A percentile compares a stretch with the other conserved stretches of the same genome.
These are phyloP conservation scores for Drosophila pseudotalamancana DNA, from an alignment of 2,888 invertebrate genomes.

Conservation along the genomic window DNA sequence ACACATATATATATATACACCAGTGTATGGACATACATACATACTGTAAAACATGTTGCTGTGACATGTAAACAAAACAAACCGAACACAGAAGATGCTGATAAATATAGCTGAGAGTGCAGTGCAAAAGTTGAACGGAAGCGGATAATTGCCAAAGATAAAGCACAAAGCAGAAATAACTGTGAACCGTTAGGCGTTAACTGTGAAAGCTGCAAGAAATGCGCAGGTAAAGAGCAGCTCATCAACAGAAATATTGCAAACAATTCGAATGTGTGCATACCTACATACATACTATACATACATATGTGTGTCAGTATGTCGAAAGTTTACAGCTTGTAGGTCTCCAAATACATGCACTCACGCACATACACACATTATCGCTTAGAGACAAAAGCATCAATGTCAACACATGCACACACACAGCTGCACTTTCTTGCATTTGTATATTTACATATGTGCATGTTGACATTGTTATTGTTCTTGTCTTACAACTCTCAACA, in stretches of 20 bases:
- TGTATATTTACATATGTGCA: background rate
- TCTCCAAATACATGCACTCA: slow-evolving; percentile 13
- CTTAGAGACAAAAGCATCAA: slow-evolving; percentile 27
- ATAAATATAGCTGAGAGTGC: slow-evolving; percentile 49
- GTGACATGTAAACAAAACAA: slow-evolving; percentile 32
- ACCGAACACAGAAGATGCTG: slow-evolving; percentile 36
- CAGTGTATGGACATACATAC: background rate
- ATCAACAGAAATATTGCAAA: slow-evolving; percentile 23
- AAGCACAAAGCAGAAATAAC: slow-evolving; percentile 7
- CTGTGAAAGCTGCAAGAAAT: slow-evolving; percentile 52
- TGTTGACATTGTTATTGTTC: slow-evolving; percentile 47
- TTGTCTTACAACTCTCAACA: slow-evolving; percentile 39
- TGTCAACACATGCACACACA: slow-evolving; percentile 28
- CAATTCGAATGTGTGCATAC: background rate
- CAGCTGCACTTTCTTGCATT: background rate
- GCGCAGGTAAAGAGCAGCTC: slow-evolving; percentile 33
- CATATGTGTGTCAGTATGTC: slow-evolving; percentile 67
- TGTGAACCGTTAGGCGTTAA: background rate
- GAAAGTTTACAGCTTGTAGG: slow-evolving; percentile 39
- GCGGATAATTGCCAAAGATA: slow-evolving; percentile 1
- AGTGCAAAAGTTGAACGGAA: slow-evolving; percentile 54
- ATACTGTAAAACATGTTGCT: slow-evolving; percentile 19
- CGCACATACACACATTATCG: background rate
- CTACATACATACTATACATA: background rate
- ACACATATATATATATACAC: background rate